phyloP scores from a whole-genome alignment of 2,888 invertebrate genomes.

The Sacculina carcini region DNA sequence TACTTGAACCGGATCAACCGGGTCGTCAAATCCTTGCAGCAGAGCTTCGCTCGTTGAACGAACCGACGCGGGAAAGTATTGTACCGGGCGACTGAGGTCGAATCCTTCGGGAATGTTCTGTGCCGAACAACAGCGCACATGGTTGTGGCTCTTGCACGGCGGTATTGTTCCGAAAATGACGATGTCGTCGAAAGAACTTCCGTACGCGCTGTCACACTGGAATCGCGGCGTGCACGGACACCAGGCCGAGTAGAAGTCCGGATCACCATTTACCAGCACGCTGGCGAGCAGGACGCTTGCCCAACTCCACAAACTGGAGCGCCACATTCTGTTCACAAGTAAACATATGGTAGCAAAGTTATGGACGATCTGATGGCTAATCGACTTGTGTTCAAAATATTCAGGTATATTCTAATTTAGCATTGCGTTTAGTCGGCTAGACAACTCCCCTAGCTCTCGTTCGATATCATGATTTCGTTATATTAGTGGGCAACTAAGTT shows the following conservation, averaged over 20 bases:
- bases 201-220: neutral
- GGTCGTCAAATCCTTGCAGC: neutral
- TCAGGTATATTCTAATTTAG: no score
- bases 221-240: neutral
- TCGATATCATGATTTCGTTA: no score
- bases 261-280: no score
- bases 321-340: no score
- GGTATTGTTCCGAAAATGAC: neutral
- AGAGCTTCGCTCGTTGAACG: neutral
- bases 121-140: neutral
- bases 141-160: neutral
- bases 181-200: neutral
- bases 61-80: neutral
- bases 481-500: no score
- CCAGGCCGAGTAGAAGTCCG: slow-evolving; percentile 1
- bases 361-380: no score
- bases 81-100: neutral
- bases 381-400: no score
- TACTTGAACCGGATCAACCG: neutral
- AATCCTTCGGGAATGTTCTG: neutral
- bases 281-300: no score
- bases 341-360: no score
- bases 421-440: no score
- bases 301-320: no score
- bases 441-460: no score